These are phyloP conservation scores for Ips nitidus DNA, from an alignment of 1,140 invertebrate genomes.

Conservation along the genomic window DNA sequence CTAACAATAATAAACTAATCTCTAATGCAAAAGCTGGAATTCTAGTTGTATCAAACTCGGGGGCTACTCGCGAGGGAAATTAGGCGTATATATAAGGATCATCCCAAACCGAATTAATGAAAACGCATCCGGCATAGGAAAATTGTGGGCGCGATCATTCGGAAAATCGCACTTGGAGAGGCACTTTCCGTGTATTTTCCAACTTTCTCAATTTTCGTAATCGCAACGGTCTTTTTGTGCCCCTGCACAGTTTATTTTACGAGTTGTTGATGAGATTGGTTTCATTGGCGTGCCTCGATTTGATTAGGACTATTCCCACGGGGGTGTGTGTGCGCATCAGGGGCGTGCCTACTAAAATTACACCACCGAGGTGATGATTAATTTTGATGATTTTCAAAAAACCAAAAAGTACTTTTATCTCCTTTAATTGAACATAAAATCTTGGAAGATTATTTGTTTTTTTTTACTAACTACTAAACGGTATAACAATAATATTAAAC, in stretches of 20 bases:
- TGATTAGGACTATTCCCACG: neutral
- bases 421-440: no score
- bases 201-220: slow-evolving; percentile 30
- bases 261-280: slow-evolving; percentile 11
- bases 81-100: slow-evolving; percentile 25
- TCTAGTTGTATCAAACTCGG: slow-evolving; percentile 20
- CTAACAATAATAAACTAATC: slow-evolving; percentile 29
- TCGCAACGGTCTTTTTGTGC: slow-evolving; percentile 16
- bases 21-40: slow-evolving; percentile 28
- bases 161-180: slow-evolving; percentile 27
- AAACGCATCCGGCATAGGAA: slow-evolving; percentile 26
- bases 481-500: no score
- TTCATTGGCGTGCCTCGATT: neutral
- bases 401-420: no score
- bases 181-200: slow-evolving; percentile 24
- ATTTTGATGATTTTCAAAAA: no score
- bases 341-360: no score
- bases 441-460: no score
- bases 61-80: slow-evolving; percentile 23
- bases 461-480: no score
- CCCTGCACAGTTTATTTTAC: slow-evolving; percentile 12
- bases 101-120: slow-evolving; percentile 26
- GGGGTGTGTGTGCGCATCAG: neutral
- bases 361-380: no score
- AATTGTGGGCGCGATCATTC: slow-evolving; percentile 18